Evolutionary conservation across 2,888 invertebrate genomes (phyloP), one percentile per base, ranked within the genome.

Genomic region (Polydrusus pterygomalis): DNA sequence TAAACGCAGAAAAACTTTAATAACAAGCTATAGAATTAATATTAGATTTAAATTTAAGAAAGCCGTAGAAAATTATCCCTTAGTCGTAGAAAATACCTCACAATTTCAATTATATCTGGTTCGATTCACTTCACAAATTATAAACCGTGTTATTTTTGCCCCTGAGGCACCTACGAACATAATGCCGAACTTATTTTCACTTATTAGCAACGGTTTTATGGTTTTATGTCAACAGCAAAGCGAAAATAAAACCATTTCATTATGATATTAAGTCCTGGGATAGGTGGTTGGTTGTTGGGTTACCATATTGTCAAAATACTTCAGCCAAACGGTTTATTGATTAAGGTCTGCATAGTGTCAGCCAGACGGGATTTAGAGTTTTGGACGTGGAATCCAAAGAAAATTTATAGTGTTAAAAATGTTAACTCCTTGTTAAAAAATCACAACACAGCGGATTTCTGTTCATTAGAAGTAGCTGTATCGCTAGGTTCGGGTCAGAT

Each of bases 141-240:
- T 67, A 54, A 67, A 67, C 49, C 67, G 9, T 51, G 67, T 67
- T 67, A 67, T 67, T 54, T 67, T 54, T 54, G 67, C 54, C 67
- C 51, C 67, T 38, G 40, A 9, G 67, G 67, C 49, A 67, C 40
- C 51, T 30, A 67, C 67, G 38, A 54, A 67, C 51, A 54, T 54
- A 67, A 67, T 54, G 54, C 54, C 67, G 54, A 54, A 67, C 38
- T 67, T 40, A 67, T 67, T 67, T 54, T 54, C 54, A 40, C 20
- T 40, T 20, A 67, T 67, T 67, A 67, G 8, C n/a, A 54, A 15
- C 40, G 54, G 18, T 54, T 67, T 67, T 67, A 67, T 51, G 17
- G 54, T 10, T 20, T 67, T 34, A 18, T 67, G 67, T 51, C 51
- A 67, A 54, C 51, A 67, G 67, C 51, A 54, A 67, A 49, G 67